These are phyloP conservation scores for Pavo muticus DNA, from an alignment of 2,113 vertebrate genomes.

Conservation along the genomic window DNA sequence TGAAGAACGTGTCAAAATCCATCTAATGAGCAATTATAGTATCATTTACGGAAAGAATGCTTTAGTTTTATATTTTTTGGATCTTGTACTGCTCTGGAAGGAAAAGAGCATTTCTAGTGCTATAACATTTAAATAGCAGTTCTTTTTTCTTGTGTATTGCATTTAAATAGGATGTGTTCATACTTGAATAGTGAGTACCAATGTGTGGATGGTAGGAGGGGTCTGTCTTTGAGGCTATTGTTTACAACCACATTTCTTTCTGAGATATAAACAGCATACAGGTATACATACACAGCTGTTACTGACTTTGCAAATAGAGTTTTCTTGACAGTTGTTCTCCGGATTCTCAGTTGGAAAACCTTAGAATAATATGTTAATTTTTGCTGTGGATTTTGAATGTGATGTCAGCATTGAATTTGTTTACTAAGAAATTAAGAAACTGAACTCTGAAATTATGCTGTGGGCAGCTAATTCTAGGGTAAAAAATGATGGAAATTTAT, in stretches of 20 bases:
- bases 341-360: neutral
- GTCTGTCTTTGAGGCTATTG: neutral
- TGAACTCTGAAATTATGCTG: constrained; percentile 32
- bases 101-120: neutral
- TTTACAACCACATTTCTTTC: neutral
- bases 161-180: neutral
- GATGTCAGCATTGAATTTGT: constrained; percentile 7
- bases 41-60: neutral
- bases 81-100: neutral
- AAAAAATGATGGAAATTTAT: constrained; percentile 35
- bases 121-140: neutral
- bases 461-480: constrained; percentile 6
- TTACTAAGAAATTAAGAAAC: constrained; percentile 19
- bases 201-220: neutral
- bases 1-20: neutral
- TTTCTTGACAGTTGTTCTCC: neutral
- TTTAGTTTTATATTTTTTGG: constrained; percentile 3
- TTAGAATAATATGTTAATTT: neutral
- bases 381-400: neutral
- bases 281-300: neutral
- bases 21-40: neutral
- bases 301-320: neutral
- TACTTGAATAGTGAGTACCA: neutral
- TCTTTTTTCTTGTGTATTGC: neutral
- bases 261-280: no score